Base-by-base conservation (phyloP, 2,113 vertebrate species). In the Saguinus imperator region DNA sequence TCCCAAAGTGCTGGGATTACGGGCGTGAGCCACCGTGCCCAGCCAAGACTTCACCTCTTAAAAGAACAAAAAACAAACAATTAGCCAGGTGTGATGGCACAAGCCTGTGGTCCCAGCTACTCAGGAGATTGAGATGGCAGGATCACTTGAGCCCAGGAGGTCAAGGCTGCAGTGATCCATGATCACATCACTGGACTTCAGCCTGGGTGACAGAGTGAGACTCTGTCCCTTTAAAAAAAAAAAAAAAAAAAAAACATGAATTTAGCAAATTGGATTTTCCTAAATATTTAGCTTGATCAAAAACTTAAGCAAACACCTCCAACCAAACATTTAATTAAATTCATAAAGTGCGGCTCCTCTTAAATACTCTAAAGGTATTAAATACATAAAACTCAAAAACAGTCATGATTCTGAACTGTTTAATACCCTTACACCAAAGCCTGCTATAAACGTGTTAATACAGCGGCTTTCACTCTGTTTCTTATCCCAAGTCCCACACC, bases 401-500 rank as follows among this genome's bases (percentile, higher is more conserved):
- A 32, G 68, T 5, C 37, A 9, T 3, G 50, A 91, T 73, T 82
- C 75, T 68, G 84, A 94, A 66, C 89, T 58, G 37, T 72, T 96
- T 84, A 57, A 48, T 35, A 68, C 17, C 52, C 75, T 84, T 52
- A 50, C 85, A n/a, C 83, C 58, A 89, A 93, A 96, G 73, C 72
- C 29, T 23, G 80, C 80, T 45, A 29, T 76, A 81, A 89, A 96
- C 90, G 80, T 20, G 70, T 35, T 77, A 97, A 95, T 57, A 35
- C 72, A 27, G 76, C 40, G 58, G 72, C 35, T 94, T 96, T 90
- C 70, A 75, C 48, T 81, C n/a, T 52, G 32, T 93, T 84, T 81
- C 91, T 95, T 87, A 68, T 73, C 64, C 95, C 87, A 50, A 94
- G 95, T 75, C 82, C 92, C 94, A 94, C 84, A 68, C 95, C 87